These are phyloP conservation scores for Actenoides lindsayi DNA, from an alignment of 2,113 vertebrate species.

Conservation along the genomic window DNA sequence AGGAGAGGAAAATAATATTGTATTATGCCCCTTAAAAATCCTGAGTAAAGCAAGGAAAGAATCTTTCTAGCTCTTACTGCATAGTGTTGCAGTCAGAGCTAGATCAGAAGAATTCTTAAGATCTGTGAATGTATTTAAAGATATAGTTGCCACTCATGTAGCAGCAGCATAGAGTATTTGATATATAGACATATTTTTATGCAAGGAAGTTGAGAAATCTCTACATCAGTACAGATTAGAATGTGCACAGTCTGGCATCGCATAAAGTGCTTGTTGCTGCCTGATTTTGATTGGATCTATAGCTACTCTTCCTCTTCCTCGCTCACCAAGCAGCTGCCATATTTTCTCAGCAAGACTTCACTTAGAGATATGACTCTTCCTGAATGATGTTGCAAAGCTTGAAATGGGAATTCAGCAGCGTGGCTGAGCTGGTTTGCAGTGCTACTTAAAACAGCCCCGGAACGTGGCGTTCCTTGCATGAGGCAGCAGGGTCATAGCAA, in stretches of 20 bases:
- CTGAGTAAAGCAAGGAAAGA: neutral
- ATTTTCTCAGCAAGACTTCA: neutral
- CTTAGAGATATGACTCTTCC: neutral
- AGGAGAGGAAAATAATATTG: neutral
- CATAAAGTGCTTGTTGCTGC: neutral
- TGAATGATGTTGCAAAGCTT: neutral
- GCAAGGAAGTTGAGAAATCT: neutral
- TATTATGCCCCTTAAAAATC: neutral
- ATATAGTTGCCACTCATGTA: neutral
- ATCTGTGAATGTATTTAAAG: neutral
- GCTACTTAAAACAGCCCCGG: neutral
- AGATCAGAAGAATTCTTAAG: neutral
- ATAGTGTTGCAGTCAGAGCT: neutral
- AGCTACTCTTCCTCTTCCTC: neutral
- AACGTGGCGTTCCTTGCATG: fast-evolving
- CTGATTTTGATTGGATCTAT: neutral
- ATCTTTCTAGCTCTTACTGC: neutral
- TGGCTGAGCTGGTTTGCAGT: fast-evolving
- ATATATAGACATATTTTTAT: neutral
- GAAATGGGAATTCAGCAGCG: neutral
- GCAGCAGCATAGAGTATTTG: neutral
- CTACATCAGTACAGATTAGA: neutral
- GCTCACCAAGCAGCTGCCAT: neutral
- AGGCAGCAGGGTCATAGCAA: neutral
- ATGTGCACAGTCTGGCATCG: neutral